Evolutionary conservation across 2,888 invertebrate genomes (phyloP).

Genomic region (Amblyteles armatorius): DNA sequence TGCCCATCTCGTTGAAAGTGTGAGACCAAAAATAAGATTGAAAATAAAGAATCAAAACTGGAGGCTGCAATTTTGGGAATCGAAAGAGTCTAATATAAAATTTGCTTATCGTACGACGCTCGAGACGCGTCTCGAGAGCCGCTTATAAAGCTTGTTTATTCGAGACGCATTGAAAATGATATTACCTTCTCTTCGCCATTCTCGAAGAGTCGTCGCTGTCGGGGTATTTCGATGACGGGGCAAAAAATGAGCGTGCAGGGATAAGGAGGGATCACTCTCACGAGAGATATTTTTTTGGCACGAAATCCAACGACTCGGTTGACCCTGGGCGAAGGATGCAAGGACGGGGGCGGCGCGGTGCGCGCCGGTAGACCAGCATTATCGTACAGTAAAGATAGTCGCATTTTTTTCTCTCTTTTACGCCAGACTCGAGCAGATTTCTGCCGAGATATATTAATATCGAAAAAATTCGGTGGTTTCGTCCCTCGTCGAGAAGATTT

Average conservation of each 20-base stretch:
- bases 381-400: conserved; percentile 47
- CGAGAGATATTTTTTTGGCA: conserved; percentile 62
- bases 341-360: conserved; percentile 30
- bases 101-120: conserved; percentile 24
- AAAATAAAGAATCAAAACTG: not conserved
- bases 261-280: conserved; percentile 26
- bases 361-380: conserved; percentile 8
- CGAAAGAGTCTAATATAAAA: conserved; percentile 34
- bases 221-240: conserved; percentile 50
- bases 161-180: conserved; percentile 41
- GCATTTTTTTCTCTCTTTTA: conserved; percentile 23
- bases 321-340: conserved; percentile 55
- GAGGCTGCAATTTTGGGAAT: not conserved
- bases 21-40: not conserved
- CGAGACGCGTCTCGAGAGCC: not conserved
- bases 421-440: conserved; percentile 27
- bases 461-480: conserved; percentile 53
- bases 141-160: conserved; percentile 20
- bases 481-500: conserved; percentile 28
- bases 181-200: conserved; percentile 27
- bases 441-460: conserved; percentile 48
- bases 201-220: not conserved
- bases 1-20: not conserved
- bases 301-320: conserved; percentile 46
- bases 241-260: not conserved